Conservation (phyloP, 1,140 invertebrate species). For the Grapholita molesta region DNA sequence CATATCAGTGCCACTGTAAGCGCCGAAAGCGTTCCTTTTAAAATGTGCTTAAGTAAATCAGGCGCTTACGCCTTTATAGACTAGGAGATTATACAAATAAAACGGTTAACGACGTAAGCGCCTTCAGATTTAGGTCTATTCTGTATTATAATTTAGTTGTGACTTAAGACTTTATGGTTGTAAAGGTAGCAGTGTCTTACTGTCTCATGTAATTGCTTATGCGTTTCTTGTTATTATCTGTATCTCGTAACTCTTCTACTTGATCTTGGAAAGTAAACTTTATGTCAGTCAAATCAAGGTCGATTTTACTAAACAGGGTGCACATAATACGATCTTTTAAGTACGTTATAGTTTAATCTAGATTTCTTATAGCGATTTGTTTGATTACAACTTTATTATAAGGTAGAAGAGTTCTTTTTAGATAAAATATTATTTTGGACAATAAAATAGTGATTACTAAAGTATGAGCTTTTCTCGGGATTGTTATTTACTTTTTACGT, state of each 20-base stretch:
- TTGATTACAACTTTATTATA: background rate
- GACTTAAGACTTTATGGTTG: background rate
- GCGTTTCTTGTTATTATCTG: background rate
- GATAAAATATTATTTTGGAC: background rate
- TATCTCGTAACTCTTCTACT: background rate
- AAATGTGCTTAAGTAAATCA: background rate
- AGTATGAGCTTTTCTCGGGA: background rate
- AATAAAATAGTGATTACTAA: background rate
- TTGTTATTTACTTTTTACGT: background rate
- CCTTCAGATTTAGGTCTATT: background rate
- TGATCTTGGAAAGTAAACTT: background rate
- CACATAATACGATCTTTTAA: no score
- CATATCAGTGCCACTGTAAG: no score
- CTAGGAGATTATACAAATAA: background rate
- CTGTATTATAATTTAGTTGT: background rate
- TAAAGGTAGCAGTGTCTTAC: background rate
- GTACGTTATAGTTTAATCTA: no score
- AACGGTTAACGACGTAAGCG: background rate
- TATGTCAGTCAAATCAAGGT: background rate
- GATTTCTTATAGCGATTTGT: background rate
- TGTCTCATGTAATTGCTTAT: background rate
- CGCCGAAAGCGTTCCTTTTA: background rate
- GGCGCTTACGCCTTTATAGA: background rate
- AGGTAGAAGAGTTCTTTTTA: background rate
- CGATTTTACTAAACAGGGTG: no score